Conservation (phyloP, 2,113 vertebrate species). For the Anser brachyrhynchus region DNA sequence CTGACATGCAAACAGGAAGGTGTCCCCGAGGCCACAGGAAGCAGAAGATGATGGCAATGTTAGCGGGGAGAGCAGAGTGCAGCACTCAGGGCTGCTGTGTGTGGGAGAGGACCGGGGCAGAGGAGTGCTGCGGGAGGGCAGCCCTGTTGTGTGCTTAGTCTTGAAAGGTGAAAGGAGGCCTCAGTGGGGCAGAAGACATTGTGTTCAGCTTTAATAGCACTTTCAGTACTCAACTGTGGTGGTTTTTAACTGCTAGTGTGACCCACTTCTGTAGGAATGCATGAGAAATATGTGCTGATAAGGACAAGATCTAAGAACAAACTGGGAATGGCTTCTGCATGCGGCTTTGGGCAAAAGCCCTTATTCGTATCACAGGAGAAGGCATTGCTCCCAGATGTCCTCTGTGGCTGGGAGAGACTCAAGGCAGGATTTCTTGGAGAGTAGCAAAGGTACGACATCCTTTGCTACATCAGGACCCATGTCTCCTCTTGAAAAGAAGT, state of each 20-base stretch:
- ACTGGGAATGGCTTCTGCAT: background rate
- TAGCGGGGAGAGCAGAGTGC: background rate
- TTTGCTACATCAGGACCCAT: fast-evolving
- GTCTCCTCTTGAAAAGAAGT: background rate
- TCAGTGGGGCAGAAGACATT: background rate
- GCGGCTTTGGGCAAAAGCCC: background rate
- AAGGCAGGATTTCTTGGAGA: background rate
- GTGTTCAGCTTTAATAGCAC: background rate
- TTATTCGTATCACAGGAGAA: background rate
- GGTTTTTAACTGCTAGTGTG: background rate
- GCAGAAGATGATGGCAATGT: background rate
- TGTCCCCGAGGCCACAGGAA: background rate
- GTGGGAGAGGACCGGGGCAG: background rate
- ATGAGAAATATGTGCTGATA: background rate
- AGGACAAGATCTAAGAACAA: background rate
- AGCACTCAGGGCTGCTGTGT: background rate
- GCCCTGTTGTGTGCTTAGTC: fast-evolving
- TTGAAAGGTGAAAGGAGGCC: background rate
- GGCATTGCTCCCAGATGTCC: background rate
- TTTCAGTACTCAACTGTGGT: fast-evolving
- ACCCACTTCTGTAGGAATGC: background rate
- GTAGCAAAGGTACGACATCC: background rate
- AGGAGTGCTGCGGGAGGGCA: background rate
- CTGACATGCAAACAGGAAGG: background rate
- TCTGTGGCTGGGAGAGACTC: background rate